Evolutionary conservation across 2,888 invertebrate species (phyloP).

Genomic region (Cylloceria caligata): DNA sequence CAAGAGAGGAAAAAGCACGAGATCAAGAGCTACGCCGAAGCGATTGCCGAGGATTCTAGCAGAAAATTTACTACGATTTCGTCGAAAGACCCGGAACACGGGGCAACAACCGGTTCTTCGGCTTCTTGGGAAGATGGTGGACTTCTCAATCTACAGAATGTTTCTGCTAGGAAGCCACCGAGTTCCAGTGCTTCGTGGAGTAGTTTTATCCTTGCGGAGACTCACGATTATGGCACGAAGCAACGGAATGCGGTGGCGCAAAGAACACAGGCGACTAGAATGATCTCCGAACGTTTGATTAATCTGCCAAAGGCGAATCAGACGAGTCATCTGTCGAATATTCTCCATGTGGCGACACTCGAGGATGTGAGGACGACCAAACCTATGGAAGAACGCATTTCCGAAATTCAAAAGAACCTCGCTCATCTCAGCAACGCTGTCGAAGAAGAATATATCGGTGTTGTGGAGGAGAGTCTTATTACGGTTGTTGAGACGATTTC

Average conservation of each 20-base stretch:
- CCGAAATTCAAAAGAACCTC: slow-evolving; percentile 88
- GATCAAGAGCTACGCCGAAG: slow-evolving; percentile 75
- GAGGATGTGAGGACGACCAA: slow-evolving; percentile 86
- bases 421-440: slow-evolving; percentile 87
- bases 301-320: slow-evolving; percentile 86
- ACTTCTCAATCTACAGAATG: slow-evolving; percentile 27
- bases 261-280: slow-evolving; percentile 86
- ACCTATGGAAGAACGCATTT: slow-evolving; percentile 86
- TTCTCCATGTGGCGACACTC: slow-evolving; percentile 87
- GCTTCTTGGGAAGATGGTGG: slow-evolving; percentile 51
- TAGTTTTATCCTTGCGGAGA: slow-evolving; percentile 74
- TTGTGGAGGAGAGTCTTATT: slow-evolving; percentile 90
- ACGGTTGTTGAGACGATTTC: slow-evolving; percentile 93
- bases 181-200: slow-evolving; percentile 69
- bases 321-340: slow-evolving; percentile 87
- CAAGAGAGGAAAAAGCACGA: slow-evolving; percentile 60
- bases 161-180: slow-evolving; percentile 65
- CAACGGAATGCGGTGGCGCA: slow-evolving; percentile 82
- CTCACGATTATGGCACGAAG: slow-evolving; percentile 70
- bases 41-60: slow-evolving; percentile 67
- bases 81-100: slow-evolving; percentile 9
- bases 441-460: slow-evolving; percentile 85
- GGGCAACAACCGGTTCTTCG: slow-evolving; percentile 45
- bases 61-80: slow-evolving; percentile 9
- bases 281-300: slow-evolving; percentile 86